A percentile compares a stretch with the other conserved stretches of the same genome.
Evolutionary conservation across 2,113 vertebrate species (phyloP).

Genomic region (Phasianus colchicus): DNA sequence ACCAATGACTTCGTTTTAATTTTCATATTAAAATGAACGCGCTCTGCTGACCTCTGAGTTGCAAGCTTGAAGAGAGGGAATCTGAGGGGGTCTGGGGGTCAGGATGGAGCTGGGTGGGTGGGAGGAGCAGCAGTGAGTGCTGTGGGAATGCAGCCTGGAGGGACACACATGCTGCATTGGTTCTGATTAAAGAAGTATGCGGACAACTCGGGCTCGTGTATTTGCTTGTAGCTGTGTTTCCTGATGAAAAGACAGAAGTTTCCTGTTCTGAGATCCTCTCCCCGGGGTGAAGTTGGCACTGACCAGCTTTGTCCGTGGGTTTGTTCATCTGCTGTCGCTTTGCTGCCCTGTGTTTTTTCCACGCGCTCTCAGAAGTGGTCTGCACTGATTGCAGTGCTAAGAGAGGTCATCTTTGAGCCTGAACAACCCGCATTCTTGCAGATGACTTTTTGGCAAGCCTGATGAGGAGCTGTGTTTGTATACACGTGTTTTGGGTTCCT

Average conservation of each 20-base stretch:
- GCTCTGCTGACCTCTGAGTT: background rate
- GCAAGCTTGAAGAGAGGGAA: background rate
- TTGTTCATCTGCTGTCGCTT: background rate
- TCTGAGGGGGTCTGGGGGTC: background rate
- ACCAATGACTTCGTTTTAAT: rapidly evolving
- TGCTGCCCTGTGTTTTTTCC: background rate
- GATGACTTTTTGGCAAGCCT: background rate
- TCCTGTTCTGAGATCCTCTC: background rate
- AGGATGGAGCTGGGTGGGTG: background rate
- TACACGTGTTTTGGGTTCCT: background rate
- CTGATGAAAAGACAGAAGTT: background rate
- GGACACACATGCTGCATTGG: background rate
- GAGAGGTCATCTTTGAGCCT: background rate
- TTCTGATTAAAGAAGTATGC: background rate
- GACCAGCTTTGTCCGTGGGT: background rate
- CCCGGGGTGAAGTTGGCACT: background rate
- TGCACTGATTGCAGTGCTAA: background rate
- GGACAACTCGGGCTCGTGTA: background rate
- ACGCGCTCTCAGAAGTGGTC: background rate
- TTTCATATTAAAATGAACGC: rapidly evolving
- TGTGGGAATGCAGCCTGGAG: background rate
- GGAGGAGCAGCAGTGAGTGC: background rate
- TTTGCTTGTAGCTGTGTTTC: background rate
- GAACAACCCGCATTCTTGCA: background rate
- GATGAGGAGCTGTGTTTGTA: background rate